Evolutionary conservation across 2,888 invertebrate species (phyloP), one percentile per base, ranked within the genome.

Genomic region (Drosophila fungiperda): DNA sequence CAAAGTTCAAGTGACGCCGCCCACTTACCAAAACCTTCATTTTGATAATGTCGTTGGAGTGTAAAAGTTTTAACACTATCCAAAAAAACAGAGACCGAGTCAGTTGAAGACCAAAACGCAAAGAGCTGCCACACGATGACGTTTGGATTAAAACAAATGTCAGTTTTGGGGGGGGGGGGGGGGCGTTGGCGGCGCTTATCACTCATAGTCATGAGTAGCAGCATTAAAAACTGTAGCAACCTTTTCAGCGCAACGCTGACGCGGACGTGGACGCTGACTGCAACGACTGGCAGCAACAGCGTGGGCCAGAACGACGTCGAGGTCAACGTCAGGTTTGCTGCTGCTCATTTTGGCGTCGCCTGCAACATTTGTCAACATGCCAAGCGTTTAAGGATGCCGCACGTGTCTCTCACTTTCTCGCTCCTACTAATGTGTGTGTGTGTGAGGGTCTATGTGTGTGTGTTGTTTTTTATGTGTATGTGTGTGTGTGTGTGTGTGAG

Each of bases 291-390:
- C 66, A 23, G 17, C 29, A 29, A 6, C 29, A 29, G 12, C 23
- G 20, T 23, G 45, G 45, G 45, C 40, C 33, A 45, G 60, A 17
- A 62, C 63, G 73, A 65, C 66, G 63, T 58, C 72, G 77, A 78
- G 87, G 85, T 84, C 89, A 84, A 70, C 89, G 73, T 61, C 73
- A 76, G 79, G 71, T 83, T 83, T 29, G 29, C 29, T 53, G 33
- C 77, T 87, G 86, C 87, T 87, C 86, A 89, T 87, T 45, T 86
- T 81, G 77, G 62, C 78, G 89, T 76, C 77, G 88, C 76, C 83
- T 85, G 87, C 85, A 87, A 79, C 88, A 89, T 87, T 87, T 87
- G 87, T 89, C 89, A 87, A 87, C 87, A 87, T 89, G 89, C 87
- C 87, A 87, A 87, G 88, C 87, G 77, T 87, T 85, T 87, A 87